Conservation (phyloP, 2,888 invertebrate genomes). For the Calephelis perditalis region DNA sequence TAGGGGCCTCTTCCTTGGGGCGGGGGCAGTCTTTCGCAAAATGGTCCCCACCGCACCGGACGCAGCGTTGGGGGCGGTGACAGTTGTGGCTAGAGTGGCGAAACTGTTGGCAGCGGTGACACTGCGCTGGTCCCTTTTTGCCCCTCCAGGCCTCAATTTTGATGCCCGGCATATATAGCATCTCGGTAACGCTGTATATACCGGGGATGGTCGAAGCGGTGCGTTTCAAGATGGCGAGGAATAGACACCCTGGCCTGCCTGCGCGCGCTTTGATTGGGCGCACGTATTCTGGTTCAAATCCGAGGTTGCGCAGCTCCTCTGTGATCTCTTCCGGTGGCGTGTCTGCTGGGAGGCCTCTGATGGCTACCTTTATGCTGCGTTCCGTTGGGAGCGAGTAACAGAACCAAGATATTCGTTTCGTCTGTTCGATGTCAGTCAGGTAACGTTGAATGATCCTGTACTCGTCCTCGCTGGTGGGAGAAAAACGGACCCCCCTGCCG, state of each 20-base stretch:
- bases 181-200: background rate
- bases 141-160: too few species aligned
- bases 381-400: background rate
- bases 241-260: background rate
- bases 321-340: background rate
- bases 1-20: background rate
- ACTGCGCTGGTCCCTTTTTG: background rate
- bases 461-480: too few species aligned
- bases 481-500: too few species aligned
- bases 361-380: background rate
- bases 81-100: background rate
- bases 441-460: too few species aligned
- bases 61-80: background rate
- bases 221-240: background rate
- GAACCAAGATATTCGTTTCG: background rate
- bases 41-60: background rate
- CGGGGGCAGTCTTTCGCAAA: background rate
- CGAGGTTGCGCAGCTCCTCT: background rate
- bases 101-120: background rate
- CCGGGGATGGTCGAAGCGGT: background rate
- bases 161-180: background rate
- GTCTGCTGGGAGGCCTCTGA: background rate
- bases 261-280: background rate
- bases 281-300: background rate
- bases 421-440: too few species aligned